Evolutionary conservation across 1,140 invertebrate genomes (phyloP).

Genomic region (Campoletis sonorensis): DNA sequence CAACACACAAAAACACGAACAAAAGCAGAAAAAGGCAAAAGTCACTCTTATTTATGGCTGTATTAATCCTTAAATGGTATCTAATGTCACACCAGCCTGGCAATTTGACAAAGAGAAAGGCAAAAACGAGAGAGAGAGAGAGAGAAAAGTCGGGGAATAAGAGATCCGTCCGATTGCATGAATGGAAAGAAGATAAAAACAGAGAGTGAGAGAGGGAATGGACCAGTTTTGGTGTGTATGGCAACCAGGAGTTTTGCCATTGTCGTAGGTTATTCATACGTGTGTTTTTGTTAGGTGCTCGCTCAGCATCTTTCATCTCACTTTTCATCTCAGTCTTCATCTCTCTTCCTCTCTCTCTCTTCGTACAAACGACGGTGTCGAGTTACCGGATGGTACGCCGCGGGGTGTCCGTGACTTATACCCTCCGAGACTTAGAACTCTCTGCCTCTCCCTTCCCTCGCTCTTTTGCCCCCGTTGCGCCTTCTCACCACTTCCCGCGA

Average conservation of each 20-base stretch:
- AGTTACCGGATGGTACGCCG: conserved; percentile 77
- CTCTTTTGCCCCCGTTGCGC: conserved; percentile 41
- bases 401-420: conserved; percentile 76
- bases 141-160: not conserved
- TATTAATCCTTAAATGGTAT: conserved; percentile 78
- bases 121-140: conserved; percentile 48
- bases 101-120: conserved; percentile 5
- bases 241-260: conserved; percentile 66
- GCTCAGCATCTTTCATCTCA: conserved; percentile 53
- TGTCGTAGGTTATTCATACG: conserved; percentile 75
- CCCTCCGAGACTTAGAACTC: conserved; percentile 64
- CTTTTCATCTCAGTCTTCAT: not conserved
- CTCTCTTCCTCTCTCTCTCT: not conserved
- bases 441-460: conserved; percentile 47
- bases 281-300: conserved; percentile 71
- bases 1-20: conserved; percentile 48
- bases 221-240: conserved; percentile 59
- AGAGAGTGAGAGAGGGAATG: conserved; percentile 22
- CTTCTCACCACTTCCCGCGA: conserved; percentile 50
- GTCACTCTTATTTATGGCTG: conserved; percentile 76
- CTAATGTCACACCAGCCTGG: conserved; percentile 73
- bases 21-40: conserved; percentile 50
- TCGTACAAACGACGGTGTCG: conserved; percentile 76
- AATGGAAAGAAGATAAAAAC: conserved; percentile 26
- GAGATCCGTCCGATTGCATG: conserved; percentile 69